Evolutionary conservation across 2,113 vertebrate genomes (phyloP).

Genomic region (Ginglymostoma cirratum): DNA sequence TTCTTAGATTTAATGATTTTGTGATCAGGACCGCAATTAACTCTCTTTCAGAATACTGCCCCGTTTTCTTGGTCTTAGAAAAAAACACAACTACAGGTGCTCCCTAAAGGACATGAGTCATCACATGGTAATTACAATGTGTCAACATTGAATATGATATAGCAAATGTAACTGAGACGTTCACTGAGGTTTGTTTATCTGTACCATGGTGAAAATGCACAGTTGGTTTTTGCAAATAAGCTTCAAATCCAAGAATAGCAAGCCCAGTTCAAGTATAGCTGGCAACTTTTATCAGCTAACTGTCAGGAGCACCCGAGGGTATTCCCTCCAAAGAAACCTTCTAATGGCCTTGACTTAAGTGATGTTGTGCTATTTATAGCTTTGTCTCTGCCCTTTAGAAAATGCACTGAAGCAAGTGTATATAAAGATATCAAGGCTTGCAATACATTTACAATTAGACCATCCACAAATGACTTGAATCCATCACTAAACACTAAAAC

Average conservation of each 20-base stretch:
- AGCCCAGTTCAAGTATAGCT: background rate
- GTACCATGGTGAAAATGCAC: background rate
- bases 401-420: background rate
- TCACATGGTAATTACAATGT: background rate
- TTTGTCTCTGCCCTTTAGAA: background rate
- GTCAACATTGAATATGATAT: background rate
- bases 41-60: too few relatives aligned
- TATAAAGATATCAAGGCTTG: background rate
- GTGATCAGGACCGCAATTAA: too few relatives aligned
- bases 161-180: background rate
- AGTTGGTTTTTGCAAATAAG: background rate
- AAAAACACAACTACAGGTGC: too few relatives aligned
- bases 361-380: background rate
- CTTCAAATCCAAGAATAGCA: background rate
- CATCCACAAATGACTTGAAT: background rate
- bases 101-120: too few relatives aligned
- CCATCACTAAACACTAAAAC: background rate
- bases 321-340: background rate
- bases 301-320: background rate
- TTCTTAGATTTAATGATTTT: too few relatives aligned
- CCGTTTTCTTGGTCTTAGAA: too few relatives aligned
- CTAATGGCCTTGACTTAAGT: background rate
- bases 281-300: background rate
- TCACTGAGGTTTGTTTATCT: background rate
- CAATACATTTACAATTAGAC: background rate